Evolutionary conservation across 2,888 invertebrate genomes (phyloP).

Genomic region (Omphaloscelis lunosa): DNA sequence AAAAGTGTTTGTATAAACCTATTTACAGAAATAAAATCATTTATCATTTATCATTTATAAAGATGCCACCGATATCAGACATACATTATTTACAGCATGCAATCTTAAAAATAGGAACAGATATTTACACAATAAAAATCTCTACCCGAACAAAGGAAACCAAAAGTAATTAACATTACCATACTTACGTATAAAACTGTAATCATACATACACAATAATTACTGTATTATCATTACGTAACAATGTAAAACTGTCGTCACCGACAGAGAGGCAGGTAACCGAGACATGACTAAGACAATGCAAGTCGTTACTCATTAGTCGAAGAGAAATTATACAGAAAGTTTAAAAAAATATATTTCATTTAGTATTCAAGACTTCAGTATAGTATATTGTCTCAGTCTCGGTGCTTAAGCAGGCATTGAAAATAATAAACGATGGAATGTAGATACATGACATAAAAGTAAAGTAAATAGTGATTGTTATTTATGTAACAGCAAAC

Average conservation of each 20-base stretch:
- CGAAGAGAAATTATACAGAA: conserved; percentile 60
- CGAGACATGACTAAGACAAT: conserved; percentile 51
- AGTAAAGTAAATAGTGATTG: not conserved
- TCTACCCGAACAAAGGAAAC: conserved; percentile 11
- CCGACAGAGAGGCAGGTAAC: conserved; percentile 33
- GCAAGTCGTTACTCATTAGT: conserved; percentile 49
- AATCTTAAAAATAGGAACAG: not conserved
- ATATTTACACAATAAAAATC: conserved; percentile 37
- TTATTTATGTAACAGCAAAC: conserved; percentile 14
- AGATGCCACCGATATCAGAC: not conserved
- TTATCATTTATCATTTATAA: too few relatives aligned
- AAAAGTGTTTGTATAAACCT: too few relatives aligned
- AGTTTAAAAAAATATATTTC: conserved; percentile 43
- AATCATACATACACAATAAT: conserved; percentile 34
- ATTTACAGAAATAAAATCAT: too few relatives aligned
- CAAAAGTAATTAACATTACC: conserved; percentile 45
- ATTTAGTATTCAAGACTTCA: conserved; percentile 37
- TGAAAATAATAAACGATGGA: conserved; percentile 7
- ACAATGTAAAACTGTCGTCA: conserved; percentile 38
- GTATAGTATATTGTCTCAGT: conserved; percentile 53
- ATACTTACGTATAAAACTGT: conserved; percentile 31
- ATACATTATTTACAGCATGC: not conserved
- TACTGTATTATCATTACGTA: conserved; percentile 47
- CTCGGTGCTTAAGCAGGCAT: conserved; percentile 47
- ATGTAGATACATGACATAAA: not conserved